These are phyloP conservation scores for Rhinichthys klamathensis DNA, from an alignment of 2,113 vertebrate species.

Conservation along the genomic window DNA sequence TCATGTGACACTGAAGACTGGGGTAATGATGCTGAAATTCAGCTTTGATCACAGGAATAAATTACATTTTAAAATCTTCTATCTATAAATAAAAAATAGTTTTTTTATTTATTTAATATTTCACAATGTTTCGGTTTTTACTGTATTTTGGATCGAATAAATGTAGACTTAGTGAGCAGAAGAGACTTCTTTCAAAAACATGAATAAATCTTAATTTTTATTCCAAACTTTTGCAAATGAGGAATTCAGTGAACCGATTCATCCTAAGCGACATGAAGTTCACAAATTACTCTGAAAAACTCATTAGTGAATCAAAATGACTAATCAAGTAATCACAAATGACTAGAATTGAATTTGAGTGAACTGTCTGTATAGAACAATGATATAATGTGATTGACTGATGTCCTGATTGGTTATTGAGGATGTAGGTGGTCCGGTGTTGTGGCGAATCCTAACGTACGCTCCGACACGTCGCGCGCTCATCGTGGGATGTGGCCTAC, in stretches of 20 bases:
- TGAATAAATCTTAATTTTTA: no score
- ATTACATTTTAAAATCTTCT: no score
- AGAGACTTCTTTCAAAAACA: no score
- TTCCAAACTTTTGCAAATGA: neutral
- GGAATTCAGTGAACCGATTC: neutral
- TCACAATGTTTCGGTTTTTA: no score
- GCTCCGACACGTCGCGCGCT: slow-evolving; percentile 89
- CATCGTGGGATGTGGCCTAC: slow-evolving; percentile 91
- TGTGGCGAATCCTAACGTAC: slow-evolving; percentile 87
- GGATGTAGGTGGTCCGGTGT: slow-evolving; percentile 80
- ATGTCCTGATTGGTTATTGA: slow-evolving; percentile 26
- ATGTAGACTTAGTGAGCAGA: no score
- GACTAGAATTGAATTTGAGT: neutral
- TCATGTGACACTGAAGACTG: no score
- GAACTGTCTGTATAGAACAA: neutral
- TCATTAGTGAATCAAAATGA: neutral
- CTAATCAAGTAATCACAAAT: neutral
- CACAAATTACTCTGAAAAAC: no score
- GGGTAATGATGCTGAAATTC: no score
- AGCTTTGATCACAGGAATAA: no score
- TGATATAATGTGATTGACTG: neutral
- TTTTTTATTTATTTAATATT: no score
- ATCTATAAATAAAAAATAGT: no score
- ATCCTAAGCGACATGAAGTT: neutral
- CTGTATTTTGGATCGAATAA: no score